These are phyloP conservation scores for Maniola jurtina DNA, from an alignment of 1,140 invertebrate genomes.

Conservation along the genomic window DNA sequence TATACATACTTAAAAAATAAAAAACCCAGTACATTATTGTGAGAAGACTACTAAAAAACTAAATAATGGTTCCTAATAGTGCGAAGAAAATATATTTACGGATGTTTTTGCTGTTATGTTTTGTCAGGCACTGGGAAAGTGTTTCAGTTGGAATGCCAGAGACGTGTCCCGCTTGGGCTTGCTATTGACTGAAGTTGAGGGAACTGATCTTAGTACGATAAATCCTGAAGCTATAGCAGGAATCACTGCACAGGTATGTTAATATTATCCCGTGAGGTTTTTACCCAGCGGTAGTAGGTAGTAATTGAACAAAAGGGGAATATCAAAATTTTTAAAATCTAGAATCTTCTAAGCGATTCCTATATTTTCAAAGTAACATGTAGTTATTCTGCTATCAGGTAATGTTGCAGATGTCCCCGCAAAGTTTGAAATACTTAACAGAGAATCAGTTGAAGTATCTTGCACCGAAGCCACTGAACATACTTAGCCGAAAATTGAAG, in stretches of 20 bases:
- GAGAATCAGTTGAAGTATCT: constrained; percentile 52
- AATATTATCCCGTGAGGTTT: neutral
- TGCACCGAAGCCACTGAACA: constrained; percentile 49
- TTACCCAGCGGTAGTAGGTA: too few species aligned
- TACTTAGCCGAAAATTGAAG: constrained; percentile 51
- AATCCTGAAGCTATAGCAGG: constrained; percentile 63
- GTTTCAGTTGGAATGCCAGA: constrained; percentile 61
- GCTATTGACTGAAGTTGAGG: constrained; percentile 56
- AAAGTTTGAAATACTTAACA: constrained; percentile 48
- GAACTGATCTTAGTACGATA: constrained; percentile 48
- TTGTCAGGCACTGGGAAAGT: constrained; percentile 57
- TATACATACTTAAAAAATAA: too few species aligned
- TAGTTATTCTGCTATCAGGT: constrained; percentile 39
- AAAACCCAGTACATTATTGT: too few species aligned
- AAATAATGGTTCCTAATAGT: too few species aligned
- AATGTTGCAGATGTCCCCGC: constrained; percentile 51
- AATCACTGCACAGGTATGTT: constrained; percentile 51
- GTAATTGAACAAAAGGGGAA: too few species aligned
- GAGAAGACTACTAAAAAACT: too few species aligned
- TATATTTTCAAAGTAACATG: neutral
- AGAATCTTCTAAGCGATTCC: too few species aligned
- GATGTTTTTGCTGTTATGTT: constrained; percentile 23
- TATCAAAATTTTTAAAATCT: too few species aligned
- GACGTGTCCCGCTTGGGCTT: constrained; percentile 61
- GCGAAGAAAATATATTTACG: neutral